Percentiles rank a stretch among this genome's conserved stretches.
Conservation (phyloP, 1,140 invertebrate species). For the Xylocopa sonorina region DNA sequence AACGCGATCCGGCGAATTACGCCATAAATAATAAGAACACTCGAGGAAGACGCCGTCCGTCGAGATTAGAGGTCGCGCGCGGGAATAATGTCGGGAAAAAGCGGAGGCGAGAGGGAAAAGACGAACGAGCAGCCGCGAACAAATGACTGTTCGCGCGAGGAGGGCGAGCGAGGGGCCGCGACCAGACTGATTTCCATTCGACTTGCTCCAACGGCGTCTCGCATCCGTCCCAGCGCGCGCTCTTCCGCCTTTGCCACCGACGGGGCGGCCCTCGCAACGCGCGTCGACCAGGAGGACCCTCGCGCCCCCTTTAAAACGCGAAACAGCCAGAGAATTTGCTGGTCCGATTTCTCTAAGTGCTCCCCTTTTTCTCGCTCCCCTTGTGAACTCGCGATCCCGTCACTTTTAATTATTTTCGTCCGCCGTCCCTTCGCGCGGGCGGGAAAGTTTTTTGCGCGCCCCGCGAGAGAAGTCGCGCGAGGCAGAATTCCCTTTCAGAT, state of each 20-base stretch:
- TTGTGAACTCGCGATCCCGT: not conserved
- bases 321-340: conserved; percentile 16
- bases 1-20: conserved; percentile 39
- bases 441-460: too few relatives aligned
- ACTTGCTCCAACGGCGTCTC: conserved; percentile 20
- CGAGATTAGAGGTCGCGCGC: conserved; percentile 56
- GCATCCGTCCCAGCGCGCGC: not conserved
- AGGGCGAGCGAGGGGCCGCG: not conserved
- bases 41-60: conserved; percentile 36
- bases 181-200: conserved; percentile 51
- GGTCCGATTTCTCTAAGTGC: conserved; percentile 22
- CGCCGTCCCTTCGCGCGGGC: too few relatives aligned
- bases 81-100: conserved; percentile 29
- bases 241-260: not conserved
- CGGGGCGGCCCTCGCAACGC: conserved; percentile 1
- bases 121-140: conserved; percentile 41
- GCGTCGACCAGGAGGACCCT: too few relatives aligned
- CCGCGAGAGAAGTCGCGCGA: too few relatives aligned
- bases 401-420: conserved; percentile 50
- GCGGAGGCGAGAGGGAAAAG: conserved; percentile 22
- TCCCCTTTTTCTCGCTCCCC: not conserved
- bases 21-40: conserved; percentile 60
- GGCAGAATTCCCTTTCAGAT: too few relatives aligned
- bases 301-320: not conserved
- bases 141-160: conserved; percentile 44